A percentile compares a stretch with the other conserved stretches of the same genome.
Conservation (phyloP, 1,140 invertebrate genomes). For the Asobara japonica region DNA sequence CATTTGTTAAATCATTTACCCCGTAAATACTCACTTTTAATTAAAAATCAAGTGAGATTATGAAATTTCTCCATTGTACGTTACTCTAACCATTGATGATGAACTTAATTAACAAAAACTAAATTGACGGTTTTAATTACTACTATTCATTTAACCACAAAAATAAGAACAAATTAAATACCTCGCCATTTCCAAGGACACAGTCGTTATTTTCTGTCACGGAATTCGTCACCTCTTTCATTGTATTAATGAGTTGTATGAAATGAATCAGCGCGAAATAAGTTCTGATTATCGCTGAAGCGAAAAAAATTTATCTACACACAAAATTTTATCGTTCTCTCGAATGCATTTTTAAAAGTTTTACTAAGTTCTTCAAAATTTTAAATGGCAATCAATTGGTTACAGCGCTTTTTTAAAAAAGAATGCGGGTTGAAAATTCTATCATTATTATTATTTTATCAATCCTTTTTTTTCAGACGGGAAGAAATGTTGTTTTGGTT, state of each 20-base stretch:
- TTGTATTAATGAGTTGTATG: slow-evolving; percentile 18
- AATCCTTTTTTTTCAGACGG: neutral
- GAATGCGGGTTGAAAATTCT: neutral
- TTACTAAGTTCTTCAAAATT: neutral
- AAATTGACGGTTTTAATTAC: too few species aligned
- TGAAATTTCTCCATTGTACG: too few species aligned
- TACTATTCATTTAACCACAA: too few species aligned
- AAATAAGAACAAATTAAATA: slow-evolving; percentile 15
- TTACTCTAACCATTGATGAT: too few species aligned
- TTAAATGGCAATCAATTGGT: too few species aligned
- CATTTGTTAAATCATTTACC: too few species aligned
- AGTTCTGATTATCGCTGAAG: neutral
- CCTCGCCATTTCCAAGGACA: slow-evolving; percentile 41
- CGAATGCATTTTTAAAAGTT: neutral
- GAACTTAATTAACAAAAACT: too few species aligned
- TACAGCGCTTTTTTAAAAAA: neutral
- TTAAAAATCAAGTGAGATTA: too few species aligned
- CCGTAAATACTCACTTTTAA: too few species aligned
- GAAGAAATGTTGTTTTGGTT: neutral
- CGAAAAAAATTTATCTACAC: neutral
- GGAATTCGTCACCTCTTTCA: slow-evolving; percentile 36
- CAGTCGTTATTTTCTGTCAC: slow-evolving; percentile 29
- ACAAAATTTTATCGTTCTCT: neutral
- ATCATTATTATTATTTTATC: neutral
- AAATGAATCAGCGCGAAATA: neutral